Percentiles rank a stretch among this genome's conserved stretches.
phyloP scores from a whole-genome alignment of 1,140 invertebrate species.

The Monochamus saltuarius region DNA sequence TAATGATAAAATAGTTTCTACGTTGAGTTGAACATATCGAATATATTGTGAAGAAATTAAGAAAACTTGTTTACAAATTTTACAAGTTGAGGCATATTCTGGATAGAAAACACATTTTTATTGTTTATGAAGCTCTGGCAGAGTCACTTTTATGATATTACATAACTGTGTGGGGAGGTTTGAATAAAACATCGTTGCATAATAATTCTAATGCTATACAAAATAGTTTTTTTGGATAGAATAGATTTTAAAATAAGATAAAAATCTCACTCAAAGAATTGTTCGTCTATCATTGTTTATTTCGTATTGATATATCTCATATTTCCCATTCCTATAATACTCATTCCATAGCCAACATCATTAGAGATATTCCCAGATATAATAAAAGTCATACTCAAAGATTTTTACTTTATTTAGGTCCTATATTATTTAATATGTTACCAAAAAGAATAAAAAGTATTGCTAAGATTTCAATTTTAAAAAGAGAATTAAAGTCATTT shows the following conservation, averaged over 20 bases:
- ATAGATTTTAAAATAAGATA: neutral
- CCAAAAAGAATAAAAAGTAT: no score
- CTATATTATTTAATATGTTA: no score
- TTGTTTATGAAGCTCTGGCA: neutral
- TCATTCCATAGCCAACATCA: no score
- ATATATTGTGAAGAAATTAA: neutral
- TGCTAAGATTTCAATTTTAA: no score
- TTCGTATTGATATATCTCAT: no score
- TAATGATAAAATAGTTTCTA: no score
- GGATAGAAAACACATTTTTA: neutral
- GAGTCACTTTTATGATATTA: conserved; percentile 3
- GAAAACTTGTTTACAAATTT: neutral
- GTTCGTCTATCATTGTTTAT: neutral
- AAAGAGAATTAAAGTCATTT: no score
- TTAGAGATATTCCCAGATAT: no score
- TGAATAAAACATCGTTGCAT: conserved; percentile 9
- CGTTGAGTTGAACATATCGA: neutral
- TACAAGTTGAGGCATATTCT: conserved; percentile 6
- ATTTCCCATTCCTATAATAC: no score
- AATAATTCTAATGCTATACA: neutral
- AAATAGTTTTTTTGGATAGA: neutral
- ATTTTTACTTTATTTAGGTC: no score
- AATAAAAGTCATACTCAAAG: no score
- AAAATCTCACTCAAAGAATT: neutral
- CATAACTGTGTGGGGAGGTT: neutral